These are phyloP conservation scores for Acrobasis suavella DNA, from an alignment of 2,888 invertebrate genomes.

Conservation along the genomic window DNA sequence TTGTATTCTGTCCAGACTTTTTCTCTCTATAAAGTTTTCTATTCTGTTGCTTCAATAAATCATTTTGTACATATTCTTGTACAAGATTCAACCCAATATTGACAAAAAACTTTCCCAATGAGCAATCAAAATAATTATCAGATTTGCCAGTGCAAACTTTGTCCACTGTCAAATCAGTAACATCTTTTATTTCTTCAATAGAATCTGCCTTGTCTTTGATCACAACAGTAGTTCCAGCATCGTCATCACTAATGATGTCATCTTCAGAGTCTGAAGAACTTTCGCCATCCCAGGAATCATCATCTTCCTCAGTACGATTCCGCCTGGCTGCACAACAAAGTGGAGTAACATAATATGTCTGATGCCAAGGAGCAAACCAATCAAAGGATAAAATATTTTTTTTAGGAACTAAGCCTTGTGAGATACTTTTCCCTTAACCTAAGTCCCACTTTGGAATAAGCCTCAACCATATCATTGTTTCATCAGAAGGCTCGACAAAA, in stretches of 20 bases:
- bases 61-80: conserved; percentile 96
- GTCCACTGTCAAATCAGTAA: conserved; percentile 58
- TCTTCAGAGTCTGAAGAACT: conserved; percentile 78
- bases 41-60: conserved; percentile 93
- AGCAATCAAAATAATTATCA: conserved; percentile 91
- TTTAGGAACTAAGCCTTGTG: no score
- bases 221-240: conserved; percentile 62
- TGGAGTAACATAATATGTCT: conserved; percentile 4
- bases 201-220: conserved; percentile 80
- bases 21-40: conserved; percentile 89
- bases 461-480: no score
- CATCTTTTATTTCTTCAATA: conserved; percentile 76
- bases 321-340: conserved; percentile 48
- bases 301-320: conserved; percentile 66
- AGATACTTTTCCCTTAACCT: no score
- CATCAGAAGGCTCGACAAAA: no score
- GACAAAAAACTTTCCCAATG: conserved; percentile 94
- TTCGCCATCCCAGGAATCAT: conserved; percentile 84
- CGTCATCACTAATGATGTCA: conserved; percentile 66
- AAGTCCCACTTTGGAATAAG: no score
- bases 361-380: background rate
- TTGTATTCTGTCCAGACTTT: conserved; percentile 83
- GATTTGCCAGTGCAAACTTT: conserved; percentile 70
- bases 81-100: conserved; percentile 95
- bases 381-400: background rate